phyloP scores from a whole-genome alignment of 37 sponge, comb jelly and placozoan species.

The Mnemiopsis leidyi region DNA sequence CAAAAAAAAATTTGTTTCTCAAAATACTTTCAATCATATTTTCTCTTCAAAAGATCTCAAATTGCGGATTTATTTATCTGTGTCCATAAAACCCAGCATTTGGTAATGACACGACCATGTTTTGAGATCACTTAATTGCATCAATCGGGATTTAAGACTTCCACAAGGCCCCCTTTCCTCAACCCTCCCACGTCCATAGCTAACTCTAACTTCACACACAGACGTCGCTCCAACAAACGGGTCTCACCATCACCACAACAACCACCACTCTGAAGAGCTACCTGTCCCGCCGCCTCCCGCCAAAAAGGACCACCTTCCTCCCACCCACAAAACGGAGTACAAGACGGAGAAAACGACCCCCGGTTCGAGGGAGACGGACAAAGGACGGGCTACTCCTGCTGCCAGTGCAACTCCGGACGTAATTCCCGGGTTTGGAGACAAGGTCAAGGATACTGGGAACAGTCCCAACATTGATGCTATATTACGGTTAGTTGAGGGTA shows the following conservation, averaged over 20 bases:
- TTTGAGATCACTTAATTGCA: too few species aligned
- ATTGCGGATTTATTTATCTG: too few species aligned
- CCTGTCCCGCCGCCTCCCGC: slow-evolving; percentile 39
- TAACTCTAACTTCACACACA: not conserved
- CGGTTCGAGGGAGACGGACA: not conserved
- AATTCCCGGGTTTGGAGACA: slow-evolving; percentile 41
- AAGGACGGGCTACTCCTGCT: not conserved
- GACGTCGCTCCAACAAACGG: not conserved
- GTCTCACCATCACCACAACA: not conserved
- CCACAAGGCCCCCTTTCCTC: too few species aligned
- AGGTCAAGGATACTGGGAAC: not conserved
- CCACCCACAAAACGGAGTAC: not conserved
- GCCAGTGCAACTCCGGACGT: not conserved
- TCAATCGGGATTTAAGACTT: too few species aligned
- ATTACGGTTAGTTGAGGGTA: not conserved
- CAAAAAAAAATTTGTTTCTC: too few species aligned
- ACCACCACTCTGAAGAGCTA: not conserved
- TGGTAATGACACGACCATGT: too few species aligned
- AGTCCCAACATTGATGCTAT: slow-evolving; percentile 54
- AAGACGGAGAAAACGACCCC: not conserved
- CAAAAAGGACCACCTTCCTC: not conserved
- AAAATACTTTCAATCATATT: too few species aligned
- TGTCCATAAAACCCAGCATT: too few species aligned
- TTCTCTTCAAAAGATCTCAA: too few species aligned
- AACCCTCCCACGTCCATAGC: too few species aligned